A percentile compares a stretch with the other conserved stretches of the same genome.
Conservation (phyloP, 1,140 invertebrate species). For the Phymastichus coffea region DNA sequence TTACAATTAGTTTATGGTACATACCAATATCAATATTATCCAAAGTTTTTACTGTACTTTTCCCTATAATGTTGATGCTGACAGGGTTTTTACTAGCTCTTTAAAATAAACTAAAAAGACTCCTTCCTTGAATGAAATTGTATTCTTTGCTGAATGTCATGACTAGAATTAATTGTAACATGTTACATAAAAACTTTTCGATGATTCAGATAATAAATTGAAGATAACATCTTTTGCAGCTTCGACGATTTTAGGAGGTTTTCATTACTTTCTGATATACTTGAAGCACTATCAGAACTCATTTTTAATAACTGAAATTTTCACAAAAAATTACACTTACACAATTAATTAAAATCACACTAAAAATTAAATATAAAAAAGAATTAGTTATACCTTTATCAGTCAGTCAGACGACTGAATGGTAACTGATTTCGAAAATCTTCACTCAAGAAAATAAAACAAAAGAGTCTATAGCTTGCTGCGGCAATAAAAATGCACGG, state of each 20-base stretch:
- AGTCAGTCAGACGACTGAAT: no score
- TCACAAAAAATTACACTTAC: no score
- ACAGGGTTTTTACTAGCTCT: not conserved
- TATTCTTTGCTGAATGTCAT: not conserved
- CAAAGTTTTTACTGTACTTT: not conserved
- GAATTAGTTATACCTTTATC: no score
- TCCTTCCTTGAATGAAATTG: not conserved
- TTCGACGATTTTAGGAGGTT: not conserved
- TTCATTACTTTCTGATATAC: not conserved
- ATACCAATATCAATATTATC: conserved; percentile 11
- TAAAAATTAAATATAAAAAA: no score
- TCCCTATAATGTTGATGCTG: conserved; percentile 4
- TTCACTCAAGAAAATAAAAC: no score
- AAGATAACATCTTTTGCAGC: not conserved
- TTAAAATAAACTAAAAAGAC: not conserved
- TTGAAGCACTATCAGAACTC: not conserved
- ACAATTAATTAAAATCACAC: no score
- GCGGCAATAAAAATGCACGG: no score
- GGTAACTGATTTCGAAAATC: no score
- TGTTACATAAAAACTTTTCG: not conserved
- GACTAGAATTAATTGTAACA: not conserved
- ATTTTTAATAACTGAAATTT: not conserved
- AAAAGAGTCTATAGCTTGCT: no score
- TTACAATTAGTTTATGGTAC: not conserved
- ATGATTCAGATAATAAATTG: not conserved